Conservation (phyloP, 2,113 vertebrate species). For the Okapia johnstoni region DNA sequence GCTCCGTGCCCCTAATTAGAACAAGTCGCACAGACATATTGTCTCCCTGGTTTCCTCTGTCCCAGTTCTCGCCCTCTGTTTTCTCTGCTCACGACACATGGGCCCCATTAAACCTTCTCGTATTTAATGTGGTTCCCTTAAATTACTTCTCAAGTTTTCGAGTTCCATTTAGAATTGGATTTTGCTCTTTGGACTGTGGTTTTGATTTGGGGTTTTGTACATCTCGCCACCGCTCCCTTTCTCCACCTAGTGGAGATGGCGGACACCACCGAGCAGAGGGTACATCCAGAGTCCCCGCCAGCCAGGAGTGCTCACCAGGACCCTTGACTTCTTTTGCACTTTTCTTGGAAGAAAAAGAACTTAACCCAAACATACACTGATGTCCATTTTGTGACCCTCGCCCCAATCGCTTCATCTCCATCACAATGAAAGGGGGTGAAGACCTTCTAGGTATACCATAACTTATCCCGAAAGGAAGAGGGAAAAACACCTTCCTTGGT, state of each 20-base stretch:
- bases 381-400: background rate
- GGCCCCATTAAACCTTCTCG: constrained; percentile 88
- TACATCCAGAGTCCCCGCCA: rapidly evolving
- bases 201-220: constrained; percentile 80
- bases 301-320: background rate
- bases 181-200: constrained; percentile 81
- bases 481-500: background rate
- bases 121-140: constrained; percentile 89
- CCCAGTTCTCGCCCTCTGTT: constrained; percentile 83
- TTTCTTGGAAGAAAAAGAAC: background rate
- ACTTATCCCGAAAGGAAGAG: background rate
- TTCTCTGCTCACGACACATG: constrained; percentile 86
- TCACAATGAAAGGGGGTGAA: background rate
- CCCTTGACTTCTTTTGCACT: background rate
- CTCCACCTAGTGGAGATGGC: constrained; percentile 79
- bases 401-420: background rate
- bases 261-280: background rate
- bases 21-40: constrained; percentile 88
- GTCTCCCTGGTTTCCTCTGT: constrained; percentile 88
- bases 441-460: background rate
- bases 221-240: constrained; percentile 74
- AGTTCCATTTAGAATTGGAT: constrained; percentile 85
- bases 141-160: constrained; percentile 88
- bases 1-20: constrained; percentile 86
- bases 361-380: background rate